Evolutionary conservation across 92 coral and sea anemone genomes (phyloP), one percentile per base, ranked within the genome.

Genomic region (Micromussa lordhowensis): DNA sequence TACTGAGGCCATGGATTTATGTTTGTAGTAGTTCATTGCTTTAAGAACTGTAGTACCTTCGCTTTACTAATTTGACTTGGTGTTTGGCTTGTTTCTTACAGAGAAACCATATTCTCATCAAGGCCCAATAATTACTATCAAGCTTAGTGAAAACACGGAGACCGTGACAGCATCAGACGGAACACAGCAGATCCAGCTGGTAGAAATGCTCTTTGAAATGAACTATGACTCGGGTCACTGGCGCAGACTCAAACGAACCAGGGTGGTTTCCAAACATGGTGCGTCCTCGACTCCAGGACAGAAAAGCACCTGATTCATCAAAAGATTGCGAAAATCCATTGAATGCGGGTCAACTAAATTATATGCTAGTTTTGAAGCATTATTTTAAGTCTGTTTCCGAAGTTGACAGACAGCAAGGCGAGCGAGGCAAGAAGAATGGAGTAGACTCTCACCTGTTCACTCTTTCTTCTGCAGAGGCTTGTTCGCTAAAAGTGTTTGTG

Each of bases 171-270:
- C 90, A 11, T 34, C 96, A 2, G 96, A 94, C 75, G 95, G 95
- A 12, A 78, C 88, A 24, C 95, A 95, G 75, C 99, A 98, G 77
- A 96, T 95, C 11, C 94, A 94, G 26, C 92, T 98, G 31, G 99
- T 98, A 19, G 99, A 98, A 85, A 98, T 98, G 99, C 85, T 98
- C 53, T 98, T 98, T 90, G 99, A 98, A 75, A 98, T 98, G 99
- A 98, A 98, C 88, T 98, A 98, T 54, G 98, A 98, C 78, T 91
- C 99, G 17, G 99, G 99, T 8, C 99, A 98, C 86, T 98, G 99
- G 99, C 93, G 99, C 79, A 86, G 99, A 38, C 91, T 98, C 13
- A 98, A 98, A 89, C 90, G 99, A 76, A 98, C 99, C 31, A 92
- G 99, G 40, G 98, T 98, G 19, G 89, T 98, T 18, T 93, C 99